Percentiles rank a stretch among this genome's conserved stretches.
Conservation (phyloP, 1,140 invertebrate genomes). For the Zaprionus ornatus region DNA sequence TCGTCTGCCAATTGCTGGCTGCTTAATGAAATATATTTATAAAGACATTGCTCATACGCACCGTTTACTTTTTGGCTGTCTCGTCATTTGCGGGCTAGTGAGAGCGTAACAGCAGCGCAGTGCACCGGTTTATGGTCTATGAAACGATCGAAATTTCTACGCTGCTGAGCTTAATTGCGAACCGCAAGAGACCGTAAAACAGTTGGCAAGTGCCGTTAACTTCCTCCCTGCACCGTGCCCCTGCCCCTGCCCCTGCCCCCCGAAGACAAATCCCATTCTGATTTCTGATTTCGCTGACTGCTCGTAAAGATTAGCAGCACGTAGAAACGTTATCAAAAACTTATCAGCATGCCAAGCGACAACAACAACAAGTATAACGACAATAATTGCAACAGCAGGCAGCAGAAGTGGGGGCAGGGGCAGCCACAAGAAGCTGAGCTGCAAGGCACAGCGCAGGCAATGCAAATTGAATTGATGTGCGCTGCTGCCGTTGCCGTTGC, state of each 20-base stretch:
- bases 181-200: conserved; percentile 65
- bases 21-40: conserved; percentile 1
- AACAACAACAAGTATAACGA: neutral
- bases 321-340: conserved; percentile 36
- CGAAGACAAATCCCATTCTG: neutral
- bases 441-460: conserved; percentile 30
- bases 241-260: conserved; percentile 15
- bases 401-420: neutral
- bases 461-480: conserved; percentile 80
- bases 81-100: conserved; percentile 29
- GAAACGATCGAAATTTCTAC: conserved; percentile 75
- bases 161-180: conserved; percentile 68
- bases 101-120: conserved; percentile 45
- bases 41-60: conserved; percentile 72
- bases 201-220: conserved; percentile 72
- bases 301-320: conserved; percentile 26
- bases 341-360: conserved; percentile 22
- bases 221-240: conserved; percentile 7
- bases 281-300: conserved; percentile 13
- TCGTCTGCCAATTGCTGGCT: neutral
- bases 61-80: conserved; percentile 48
- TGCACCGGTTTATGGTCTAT: conserved; percentile 69
- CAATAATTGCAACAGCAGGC: conserved; percentile 10
- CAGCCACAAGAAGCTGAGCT: conserved; percentile 9
- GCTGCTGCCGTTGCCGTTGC: conserved; percentile 19